Evolutionary conservation across 2,888 invertebrate genomes (phyloP).

Genomic region (Baccha elongata): DNA sequence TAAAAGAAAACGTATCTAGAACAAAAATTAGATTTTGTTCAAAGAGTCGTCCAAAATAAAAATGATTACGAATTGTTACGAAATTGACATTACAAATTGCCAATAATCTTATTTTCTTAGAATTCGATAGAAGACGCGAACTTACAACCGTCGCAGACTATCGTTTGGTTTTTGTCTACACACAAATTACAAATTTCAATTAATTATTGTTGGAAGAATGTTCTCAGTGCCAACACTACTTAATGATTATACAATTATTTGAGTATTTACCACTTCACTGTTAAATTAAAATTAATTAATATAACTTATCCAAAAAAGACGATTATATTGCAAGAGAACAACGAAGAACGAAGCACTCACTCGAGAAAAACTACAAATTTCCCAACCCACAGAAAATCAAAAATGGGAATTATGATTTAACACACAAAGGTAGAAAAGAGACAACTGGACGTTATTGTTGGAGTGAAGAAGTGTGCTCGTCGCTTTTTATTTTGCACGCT

Average conservation of each 20-base stretch:
- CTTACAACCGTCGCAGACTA: slow-evolving; percentile 30
- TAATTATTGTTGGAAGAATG: background rate
- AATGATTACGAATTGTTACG: slow-evolving; percentile 35
- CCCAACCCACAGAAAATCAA: slow-evolving; percentile 32
- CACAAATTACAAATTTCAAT: background rate
- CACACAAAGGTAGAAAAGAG: slow-evolving; percentile 37
- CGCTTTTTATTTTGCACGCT: slow-evolving; percentile 63
- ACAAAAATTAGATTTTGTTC: slow-evolving; percentile 18
- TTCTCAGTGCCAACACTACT: background rate
- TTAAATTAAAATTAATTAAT: slow-evolving; percentile 13
- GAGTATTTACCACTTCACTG: slow-evolving; percentile 17
- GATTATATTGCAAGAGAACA: slow-evolving; percentile 47
- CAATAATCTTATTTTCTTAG: slow-evolving; percentile 8
- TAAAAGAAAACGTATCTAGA: slow-evolving; percentile 10
- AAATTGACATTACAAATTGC: slow-evolving; percentile 42
- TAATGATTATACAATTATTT: background rate
- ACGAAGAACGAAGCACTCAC: slow-evolving; percentile 54
- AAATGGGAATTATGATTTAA: slow-evolving; percentile 42
- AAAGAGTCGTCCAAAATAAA: slow-evolving; percentile 37
- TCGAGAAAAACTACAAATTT: slow-evolving; percentile 64
- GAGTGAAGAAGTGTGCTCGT: slow-evolving; percentile 44
- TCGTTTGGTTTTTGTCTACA: slow-evolving; percentile 7
- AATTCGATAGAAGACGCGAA: slow-evolving; percentile 22
- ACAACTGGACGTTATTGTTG: slow-evolving; percentile 15
- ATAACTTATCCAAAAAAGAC: slow-evolving; percentile 34